Percentiles rank a stretch among this genome's conserved stretches.
These are phyloP conservation scores for Galbula dea DNA, from an alignment of 2,113 vertebrate species.

Conservation along the genomic window DNA sequence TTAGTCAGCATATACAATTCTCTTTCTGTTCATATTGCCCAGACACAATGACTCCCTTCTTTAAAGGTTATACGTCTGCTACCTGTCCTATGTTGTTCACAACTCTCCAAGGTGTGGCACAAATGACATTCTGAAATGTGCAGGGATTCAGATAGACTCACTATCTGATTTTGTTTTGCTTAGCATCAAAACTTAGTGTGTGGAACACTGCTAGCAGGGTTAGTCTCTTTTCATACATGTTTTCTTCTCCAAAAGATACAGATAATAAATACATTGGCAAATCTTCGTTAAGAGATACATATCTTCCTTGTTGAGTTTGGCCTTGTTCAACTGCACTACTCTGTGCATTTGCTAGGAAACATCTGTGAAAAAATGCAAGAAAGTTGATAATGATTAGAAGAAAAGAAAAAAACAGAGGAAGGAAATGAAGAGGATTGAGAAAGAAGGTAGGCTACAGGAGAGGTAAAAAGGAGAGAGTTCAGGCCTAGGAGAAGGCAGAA, in stretches of 20 bases:
- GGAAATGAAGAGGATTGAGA: background rate
- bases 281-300: background rate
- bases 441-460: background rate
- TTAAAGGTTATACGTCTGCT: background rate
- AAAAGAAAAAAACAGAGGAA: background rate
- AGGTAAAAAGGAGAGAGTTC: background rate
- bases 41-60: background rate
- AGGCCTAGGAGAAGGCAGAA: background rate
- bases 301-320: background rate
- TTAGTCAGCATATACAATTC: background rate
- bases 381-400: background rate
- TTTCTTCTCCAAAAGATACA: background rate
- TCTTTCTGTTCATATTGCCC: background rate
- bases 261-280: background rate
- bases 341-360: background rate
- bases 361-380: background rate
- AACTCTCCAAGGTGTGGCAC: background rate
- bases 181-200: background rate
- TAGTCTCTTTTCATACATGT: rapidly evolving
- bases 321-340: background rate
- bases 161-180: background rate
- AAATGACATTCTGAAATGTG: background rate
- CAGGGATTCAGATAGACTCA: background rate
- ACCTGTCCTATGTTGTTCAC: background rate
- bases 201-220: background rate